Base-by-base conservation (phyloP, 2,888 invertebrate genomes). In the Rapana venosa region DNA sequence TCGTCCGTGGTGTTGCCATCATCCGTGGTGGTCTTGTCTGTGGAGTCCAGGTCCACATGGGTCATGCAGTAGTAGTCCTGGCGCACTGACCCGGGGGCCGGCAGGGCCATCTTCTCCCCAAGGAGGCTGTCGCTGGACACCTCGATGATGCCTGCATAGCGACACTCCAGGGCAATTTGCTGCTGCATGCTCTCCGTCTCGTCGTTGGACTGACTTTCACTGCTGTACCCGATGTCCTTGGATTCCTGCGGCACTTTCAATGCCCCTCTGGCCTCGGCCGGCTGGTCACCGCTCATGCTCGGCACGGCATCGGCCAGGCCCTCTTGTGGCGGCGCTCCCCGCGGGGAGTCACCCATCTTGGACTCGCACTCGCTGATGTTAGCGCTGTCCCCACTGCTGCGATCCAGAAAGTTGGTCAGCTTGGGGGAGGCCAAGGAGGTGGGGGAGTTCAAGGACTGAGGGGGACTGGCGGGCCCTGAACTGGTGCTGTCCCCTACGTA, bases 191-290 rank as follows among this genome's bases (percentile, higher is more conserved):
- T 87, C 74, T 93, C 94, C 22, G 93, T 92, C 90, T 96, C 96
- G 90, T 96, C 96, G 83, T 95, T 95, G 11, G 96, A 96, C 91
- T 95, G 95, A 89, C 96, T 96, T 92, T 96, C 96, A 92, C 96
- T 96, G 88, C 96, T 96, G 92, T 96, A 96, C 17, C 96, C 96
- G 61, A 96, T 94, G 92, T 96, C 96, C 87, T 91, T 91, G 35
- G 88, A 77, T 79, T 92, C 92, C 66, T 83, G 88, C 0, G 30
- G 70, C 36, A 79, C 86, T 70, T 90, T 91, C 66, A 88, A 32
- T 15, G 30, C 32, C 8, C 90, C 88, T 58, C 88, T 36, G 66
- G 47, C 77, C n/a, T n/a, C 79, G n/a, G 70, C 89, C 8, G 88
- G 89, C 36, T 91, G 90, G 36, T 92, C 92, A 90, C 92, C 92